phyloP scores from a whole-genome alignment of 2,797 vertebrate genomes.

The Passerculus sandwichensis region DNA sequence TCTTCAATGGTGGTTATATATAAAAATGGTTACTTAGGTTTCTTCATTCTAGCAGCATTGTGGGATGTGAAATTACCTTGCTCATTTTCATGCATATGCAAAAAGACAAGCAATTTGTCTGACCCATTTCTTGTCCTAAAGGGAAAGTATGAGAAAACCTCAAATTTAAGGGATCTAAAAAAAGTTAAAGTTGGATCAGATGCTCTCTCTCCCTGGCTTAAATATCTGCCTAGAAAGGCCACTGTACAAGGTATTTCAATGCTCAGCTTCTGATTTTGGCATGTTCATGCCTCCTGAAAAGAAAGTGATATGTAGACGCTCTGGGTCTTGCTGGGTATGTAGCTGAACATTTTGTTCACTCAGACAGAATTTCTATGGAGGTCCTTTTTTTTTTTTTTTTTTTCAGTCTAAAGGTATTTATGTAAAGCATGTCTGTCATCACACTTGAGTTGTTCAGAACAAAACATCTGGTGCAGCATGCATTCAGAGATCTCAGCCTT shows the following conservation, averaged over 20 bases:
- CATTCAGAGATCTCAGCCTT: background rate
- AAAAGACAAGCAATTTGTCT: background rate
- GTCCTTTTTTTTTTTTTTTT: too few relatives aligned
- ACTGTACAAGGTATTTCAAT: background rate
- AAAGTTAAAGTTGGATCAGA: background rate
- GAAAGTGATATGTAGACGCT: background rate
- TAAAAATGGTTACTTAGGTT: background rate
- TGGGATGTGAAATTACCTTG: constrained; percentile 8
- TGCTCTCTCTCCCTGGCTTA: background rate
- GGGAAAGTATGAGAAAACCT: background rate
- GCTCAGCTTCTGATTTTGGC: background rate
- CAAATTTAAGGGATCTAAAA: background rate
- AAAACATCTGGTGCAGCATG: background rate
- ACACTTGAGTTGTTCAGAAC: background rate
- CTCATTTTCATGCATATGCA: constrained; percentile 16
- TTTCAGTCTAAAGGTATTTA: background rate
- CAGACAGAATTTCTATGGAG: background rate
- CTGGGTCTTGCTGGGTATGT: background rate
- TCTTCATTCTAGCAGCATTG: background rate
- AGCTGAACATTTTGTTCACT: background rate
- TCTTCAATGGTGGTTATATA: background rate
- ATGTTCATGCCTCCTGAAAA: background rate
- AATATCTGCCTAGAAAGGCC: background rate
- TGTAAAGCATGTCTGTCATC: background rate
- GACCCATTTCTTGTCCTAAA: constrained; percentile 28